These are phyloP conservation scores for Lathronympha strigana DNA, from an alignment of 2,888 invertebrate genomes.

Conservation along the genomic window DNA sequence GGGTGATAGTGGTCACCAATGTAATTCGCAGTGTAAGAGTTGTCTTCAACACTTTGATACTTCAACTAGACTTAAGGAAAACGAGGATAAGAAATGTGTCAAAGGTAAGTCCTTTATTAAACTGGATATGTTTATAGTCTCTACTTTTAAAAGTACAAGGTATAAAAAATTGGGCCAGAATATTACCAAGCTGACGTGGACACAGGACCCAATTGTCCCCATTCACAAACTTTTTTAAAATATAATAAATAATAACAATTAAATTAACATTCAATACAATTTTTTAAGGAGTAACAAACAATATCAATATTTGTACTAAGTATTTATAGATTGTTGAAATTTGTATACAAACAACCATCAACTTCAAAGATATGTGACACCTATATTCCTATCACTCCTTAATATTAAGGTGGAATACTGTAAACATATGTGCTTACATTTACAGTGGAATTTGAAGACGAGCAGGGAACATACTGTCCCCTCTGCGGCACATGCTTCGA, in stretches of 20 bases:
- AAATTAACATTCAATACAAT: no score
- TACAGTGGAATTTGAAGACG: conserved; percentile 64
- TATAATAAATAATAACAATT: no score
- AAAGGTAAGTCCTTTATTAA: conserved; percentile 53
- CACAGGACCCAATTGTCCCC: no score
- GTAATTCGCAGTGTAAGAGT: conserved; percentile 52
- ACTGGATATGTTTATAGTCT: neutral
- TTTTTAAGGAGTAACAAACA: no score
- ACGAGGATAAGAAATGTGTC: conserved; percentile 57
- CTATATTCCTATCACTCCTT: neutral
- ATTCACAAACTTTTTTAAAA: no score
- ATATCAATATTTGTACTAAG: no score
- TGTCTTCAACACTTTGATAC: conserved; percentile 55
- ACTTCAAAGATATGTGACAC: no score
- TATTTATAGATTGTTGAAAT: no score
- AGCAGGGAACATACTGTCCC: conserved; percentile 65
- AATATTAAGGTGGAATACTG: no score
- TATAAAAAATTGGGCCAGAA: no score
- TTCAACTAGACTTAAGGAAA: conserved; percentile 52
- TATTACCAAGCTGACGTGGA: no score
- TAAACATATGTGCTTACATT: conserved; percentile 23
- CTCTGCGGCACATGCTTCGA: conserved; percentile 65
- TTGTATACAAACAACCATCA: no score
- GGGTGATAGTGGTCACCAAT: conserved; percentile 45
- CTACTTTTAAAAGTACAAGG: neutral